Evolutionary conservation across 2,888 invertebrate genomes (phyloP), one percentile per base, ranked within the genome.

Genomic region (Pandemis cinnamomeana): DNA sequence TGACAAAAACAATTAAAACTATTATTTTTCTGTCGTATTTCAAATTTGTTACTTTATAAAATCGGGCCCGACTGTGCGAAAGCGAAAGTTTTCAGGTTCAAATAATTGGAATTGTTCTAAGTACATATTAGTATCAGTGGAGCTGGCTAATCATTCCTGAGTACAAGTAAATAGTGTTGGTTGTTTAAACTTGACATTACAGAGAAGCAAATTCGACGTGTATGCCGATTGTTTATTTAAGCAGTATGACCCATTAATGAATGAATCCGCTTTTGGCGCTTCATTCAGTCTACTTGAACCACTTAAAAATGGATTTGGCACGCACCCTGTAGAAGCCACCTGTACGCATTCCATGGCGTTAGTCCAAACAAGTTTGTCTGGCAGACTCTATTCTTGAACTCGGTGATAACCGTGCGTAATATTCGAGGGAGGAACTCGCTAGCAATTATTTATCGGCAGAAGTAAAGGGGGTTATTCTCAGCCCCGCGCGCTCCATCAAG

Each of bases 301-400:
- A 66, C 51, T 73, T 73, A 66, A 53, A 69, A 73, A 73, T 66
- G 60, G 44, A 74, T 67, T 74, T 74, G 74, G 74, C 74, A 71
- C 66, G 74, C 74, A 74, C 67, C 53, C 66, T 44, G 61, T 62
- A 51, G 42, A 15, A 36, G 63, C 72, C 70, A 74, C 71, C 74
- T 74, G 74, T 74, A 61, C 53, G 27, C 69, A 60, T 66, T 64
- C 51, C 66, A 74, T 74, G 74, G 74, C 74, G 61, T 55, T 71
- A 53, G 46, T 74, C 74, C 74, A 73, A 73, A 51, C 58, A 60
- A 64, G 42, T 73, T 60, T 20, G 58, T 60, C 51, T 27, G 51
- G 58, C 60, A 13, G 41, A 7, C 44, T 36, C 6, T 55, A 15
- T 55, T 55, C 2, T 53, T 53, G n/a, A 55, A 55, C 53, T 55